Evolutionary conservation across 35 echinoderm and acorn worm species (phyloP).

Genomic region (Hemicentrotus pulcherrimus): DNA sequence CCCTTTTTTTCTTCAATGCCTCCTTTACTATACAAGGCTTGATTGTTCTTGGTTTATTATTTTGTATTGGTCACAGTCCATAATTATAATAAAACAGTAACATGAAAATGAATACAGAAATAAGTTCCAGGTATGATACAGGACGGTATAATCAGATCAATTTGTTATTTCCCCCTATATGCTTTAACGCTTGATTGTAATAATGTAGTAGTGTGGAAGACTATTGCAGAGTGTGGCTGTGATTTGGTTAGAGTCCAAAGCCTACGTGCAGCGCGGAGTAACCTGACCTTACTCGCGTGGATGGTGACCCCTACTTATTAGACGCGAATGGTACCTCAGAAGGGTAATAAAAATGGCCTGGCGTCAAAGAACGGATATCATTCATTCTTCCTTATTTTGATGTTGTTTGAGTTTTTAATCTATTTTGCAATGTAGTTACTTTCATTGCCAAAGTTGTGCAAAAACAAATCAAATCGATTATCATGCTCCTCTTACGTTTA

Average conservation of each 20-base stretch:
- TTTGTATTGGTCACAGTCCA: not conserved
- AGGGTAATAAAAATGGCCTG: not conserved
- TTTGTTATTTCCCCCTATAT: not conserved
- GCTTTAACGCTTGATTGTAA: not conserved
- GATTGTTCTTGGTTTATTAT: not conserved
- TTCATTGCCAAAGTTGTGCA: not conserved
- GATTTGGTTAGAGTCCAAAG: constrained; percentile 18
- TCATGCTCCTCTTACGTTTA: not conserved
- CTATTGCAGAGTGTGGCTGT: not conserved
- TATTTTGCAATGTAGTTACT: not conserved
- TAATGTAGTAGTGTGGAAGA: not conserved
- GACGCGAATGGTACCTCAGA: not conserved
- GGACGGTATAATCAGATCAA: too few species aligned
- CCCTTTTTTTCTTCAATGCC: not conserved
- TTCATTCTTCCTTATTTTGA: not conserved
- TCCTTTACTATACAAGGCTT: not conserved
- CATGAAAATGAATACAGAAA: not conserved
- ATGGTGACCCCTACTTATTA: constrained; percentile 5
- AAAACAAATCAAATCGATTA: not conserved
- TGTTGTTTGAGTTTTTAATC: not conserved
- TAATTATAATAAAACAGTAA: not conserved
- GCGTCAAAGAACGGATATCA: not conserved
- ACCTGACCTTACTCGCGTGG: constrained; percentile 40
- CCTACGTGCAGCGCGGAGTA: constrained; percentile 24
- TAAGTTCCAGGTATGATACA: not conserved